These are phyloP conservation scores for Hylyphantes graminicola DNA, from an alignment of 1,140 invertebrate genomes.

Conservation along the genomic window DNA sequence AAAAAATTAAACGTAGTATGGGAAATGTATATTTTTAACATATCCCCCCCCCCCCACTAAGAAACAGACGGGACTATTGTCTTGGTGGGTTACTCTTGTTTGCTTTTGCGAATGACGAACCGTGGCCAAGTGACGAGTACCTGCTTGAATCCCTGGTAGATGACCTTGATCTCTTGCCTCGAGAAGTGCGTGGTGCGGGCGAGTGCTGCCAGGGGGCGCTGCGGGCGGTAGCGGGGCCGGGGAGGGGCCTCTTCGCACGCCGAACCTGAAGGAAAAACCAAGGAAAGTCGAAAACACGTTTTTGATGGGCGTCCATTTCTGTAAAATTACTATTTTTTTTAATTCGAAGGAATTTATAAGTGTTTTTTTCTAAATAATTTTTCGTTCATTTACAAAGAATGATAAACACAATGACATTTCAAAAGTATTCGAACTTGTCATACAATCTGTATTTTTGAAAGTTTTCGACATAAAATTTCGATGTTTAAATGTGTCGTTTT, in stretches of 20 bases:
- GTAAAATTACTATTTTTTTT: too few relatives aligned
- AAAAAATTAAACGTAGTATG: too few relatives aligned
- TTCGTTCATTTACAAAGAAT: too few relatives aligned
- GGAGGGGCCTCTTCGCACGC: constrained; percentile 65
- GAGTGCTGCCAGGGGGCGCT: constrained; percentile 72
- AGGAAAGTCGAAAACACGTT: not conserved
- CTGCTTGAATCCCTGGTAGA: constrained; percentile 74
- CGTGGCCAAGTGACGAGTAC: constrained; percentile 63
- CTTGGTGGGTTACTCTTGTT: not conserved
- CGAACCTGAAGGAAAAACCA: constrained; percentile 62
- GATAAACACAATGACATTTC: too few relatives aligned
- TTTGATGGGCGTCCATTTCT: too few relatives aligned
- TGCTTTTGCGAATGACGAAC: not conserved
- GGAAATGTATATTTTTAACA: not conserved
- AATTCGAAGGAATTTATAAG: too few relatives aligned
- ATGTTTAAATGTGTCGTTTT: too few relatives aligned
- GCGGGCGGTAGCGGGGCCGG: constrained; percentile 68
- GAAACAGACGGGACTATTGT: not conserved
- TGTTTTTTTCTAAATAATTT: too few relatives aligned
- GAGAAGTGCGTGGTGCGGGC: constrained; percentile 71
- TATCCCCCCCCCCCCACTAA: not conserved
- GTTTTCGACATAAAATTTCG: too few relatives aligned
- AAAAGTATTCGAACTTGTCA: too few relatives aligned
- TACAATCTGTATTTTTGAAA: too few relatives aligned
- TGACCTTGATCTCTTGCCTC: constrained; percentile 71